phyloP scores from a whole-genome alignment of 2,888 invertebrate genomes.

The Unio delphinus region DNA sequence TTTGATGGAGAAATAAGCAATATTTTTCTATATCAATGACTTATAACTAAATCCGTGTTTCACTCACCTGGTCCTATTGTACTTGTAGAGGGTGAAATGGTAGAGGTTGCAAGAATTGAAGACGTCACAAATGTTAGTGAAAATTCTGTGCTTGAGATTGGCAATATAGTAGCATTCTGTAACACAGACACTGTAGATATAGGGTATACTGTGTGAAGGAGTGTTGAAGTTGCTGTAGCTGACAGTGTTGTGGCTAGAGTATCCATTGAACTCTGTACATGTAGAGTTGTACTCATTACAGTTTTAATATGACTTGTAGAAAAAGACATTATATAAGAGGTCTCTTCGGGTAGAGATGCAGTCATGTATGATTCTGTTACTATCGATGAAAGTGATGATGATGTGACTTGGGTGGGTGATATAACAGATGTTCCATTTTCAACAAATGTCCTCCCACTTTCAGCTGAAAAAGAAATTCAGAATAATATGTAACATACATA shows the following conservation, averaged over 20 bases:
- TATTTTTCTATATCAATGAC: no score
- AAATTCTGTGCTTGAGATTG: not conserved
- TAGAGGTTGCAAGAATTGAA: constrained; percentile 4
- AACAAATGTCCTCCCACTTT: no score
- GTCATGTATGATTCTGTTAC: not conserved
- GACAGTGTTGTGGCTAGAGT: not conserved
- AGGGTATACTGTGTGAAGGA: not conserved
- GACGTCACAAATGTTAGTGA: constrained; percentile 5
- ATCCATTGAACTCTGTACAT: not conserved
- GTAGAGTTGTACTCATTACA: not conserved
- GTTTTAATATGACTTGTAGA: not conserved
- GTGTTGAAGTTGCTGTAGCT: constrained; percentile 1
- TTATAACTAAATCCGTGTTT: no score
- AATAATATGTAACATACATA: no score
- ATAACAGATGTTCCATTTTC: not conserved
- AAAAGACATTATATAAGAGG: not conserved
- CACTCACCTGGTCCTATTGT: constrained; percentile 5
- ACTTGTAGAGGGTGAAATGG: not conserved
- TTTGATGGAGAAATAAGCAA: no score
- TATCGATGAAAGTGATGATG: constrained; percentile 2
- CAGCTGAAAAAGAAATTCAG: no score
- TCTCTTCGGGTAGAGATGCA: not conserved
- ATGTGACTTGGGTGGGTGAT: constrained; percentile 1
- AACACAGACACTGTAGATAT: no score
- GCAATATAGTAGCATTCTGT: not conserved